Percentiles rank a stretch among this genome's conserved stretches.
Conservation (phyloP, 2,113 vertebrate species). For the human (Homo sapiens) region DNA sequence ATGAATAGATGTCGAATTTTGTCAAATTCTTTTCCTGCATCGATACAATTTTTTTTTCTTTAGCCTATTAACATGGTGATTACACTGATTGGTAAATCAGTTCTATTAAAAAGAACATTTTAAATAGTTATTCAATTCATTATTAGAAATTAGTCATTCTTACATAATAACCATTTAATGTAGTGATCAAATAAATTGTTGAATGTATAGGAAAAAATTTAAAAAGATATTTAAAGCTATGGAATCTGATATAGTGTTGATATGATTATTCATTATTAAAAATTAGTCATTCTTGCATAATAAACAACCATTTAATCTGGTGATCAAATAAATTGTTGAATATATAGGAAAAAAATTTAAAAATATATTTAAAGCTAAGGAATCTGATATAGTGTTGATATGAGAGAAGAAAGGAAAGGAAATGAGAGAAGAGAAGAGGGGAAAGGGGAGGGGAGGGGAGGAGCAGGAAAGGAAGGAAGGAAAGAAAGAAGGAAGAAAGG, state of each 20-base stretch:
- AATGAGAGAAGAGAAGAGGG: not conserved
- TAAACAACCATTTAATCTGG: not conserved
- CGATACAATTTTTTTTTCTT: not conserved
- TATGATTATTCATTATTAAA: constrained; percentile 6
- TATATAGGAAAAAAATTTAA: not conserved
- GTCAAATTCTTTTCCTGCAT: not conserved
- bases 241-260: not conserved
- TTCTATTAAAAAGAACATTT: not conserved
- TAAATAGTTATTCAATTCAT: constrained; percentile 37
- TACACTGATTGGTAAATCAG: not conserved
- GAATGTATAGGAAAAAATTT: not conserved
- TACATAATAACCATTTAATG: not conserved
- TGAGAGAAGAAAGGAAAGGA: not conserved
- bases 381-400: not conserved
- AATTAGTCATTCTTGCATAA: not conserved
- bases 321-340: not conserved
- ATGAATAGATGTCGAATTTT: not conserved
- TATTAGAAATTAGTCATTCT: not conserved
- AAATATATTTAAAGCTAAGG: not conserved
- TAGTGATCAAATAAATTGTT: not conserved
- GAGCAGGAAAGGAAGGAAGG: not conserved
- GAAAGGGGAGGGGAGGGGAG: not conserved
- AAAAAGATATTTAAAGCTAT: not conserved
- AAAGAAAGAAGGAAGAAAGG: not conserved
- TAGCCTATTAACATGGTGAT: not conserved